Conservation (phyloP, 1,140 invertebrate genomes). For the Eciton burchellii region DNA sequence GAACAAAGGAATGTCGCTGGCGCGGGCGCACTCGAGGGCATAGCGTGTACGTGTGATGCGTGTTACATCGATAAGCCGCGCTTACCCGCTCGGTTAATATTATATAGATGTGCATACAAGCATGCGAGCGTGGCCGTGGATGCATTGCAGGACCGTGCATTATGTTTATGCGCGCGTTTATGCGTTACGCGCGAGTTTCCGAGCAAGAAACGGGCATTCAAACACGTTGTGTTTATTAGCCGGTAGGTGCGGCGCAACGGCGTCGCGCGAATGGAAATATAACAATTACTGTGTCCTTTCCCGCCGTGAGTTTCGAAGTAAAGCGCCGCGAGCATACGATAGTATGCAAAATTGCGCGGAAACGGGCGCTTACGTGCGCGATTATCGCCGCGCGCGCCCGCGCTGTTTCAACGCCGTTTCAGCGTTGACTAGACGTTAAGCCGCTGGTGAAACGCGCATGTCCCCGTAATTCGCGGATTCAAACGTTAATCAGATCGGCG, state of each 20-base stretch:
- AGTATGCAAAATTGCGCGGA: no score
- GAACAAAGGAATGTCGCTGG: conserved; percentile 52
- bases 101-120: conserved; percentile 47
- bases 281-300: conserved; percentile 20
- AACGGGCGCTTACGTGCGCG: no score
- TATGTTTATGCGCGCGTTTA: conserved; percentile 57
- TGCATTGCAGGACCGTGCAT: conserved; percentile 52
- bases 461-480: no score
- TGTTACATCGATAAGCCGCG: conserved; percentile 55
- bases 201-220: conserved; percentile 27
- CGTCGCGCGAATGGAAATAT: not conserved
- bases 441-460: not conserved
- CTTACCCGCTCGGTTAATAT: conserved; percentile 52
- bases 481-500: no score
- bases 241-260: no score
- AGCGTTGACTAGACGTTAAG: not conserved
- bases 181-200: conserved; percentile 42
- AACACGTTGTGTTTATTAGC: conserved; percentile 36
- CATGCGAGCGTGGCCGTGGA: not conserved
- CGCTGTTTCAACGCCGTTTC: not conserved
- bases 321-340: not conserved
- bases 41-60: conserved; percentile 38
- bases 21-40: conserved; percentile 43
- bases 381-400: no score
- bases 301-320: not conserved